Conservation (phyloP, 2,797 vertebrate species). For the Hemitrygon akajei region DNA sequence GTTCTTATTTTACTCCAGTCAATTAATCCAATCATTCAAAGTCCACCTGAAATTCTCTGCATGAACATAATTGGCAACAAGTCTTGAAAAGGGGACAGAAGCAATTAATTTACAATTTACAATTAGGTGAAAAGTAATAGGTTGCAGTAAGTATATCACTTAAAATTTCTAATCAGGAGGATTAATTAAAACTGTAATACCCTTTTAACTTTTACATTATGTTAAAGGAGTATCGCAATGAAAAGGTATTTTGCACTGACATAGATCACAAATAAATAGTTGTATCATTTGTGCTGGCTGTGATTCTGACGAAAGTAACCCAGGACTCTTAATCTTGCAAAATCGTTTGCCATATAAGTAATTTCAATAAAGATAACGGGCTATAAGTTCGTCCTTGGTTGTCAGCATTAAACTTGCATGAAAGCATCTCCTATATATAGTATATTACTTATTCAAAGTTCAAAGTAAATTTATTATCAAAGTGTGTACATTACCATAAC, state of each 20-base stretch:
- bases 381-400: too few relatives aligned
- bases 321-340: background rate
- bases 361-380: background rate
- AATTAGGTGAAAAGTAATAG: conserved; percentile 33
- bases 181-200: conserved; percentile 35
- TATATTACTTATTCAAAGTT: too few relatives aligned
- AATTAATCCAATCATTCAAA: conserved; percentile 38
- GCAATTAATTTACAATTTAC: conserved; percentile 33
- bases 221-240: background rate
- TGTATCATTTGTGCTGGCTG: background rate
- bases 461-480: too few relatives aligned
- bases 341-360: background rate
- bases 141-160: conserved; percentile 22
- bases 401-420: too few relatives aligned
- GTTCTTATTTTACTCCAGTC: conserved; percentile 36
- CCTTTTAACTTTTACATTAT: conserved; percentile 12
- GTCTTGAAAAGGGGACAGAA: conserved; percentile 23
- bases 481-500: too few relatives aligned
- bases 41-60: conserved; percentile 32
- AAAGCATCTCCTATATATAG: too few relatives aligned
- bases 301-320: background rate
- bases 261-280: background rate
- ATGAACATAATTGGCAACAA: conserved; percentile 29
- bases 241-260: background rate
- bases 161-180: conserved; percentile 28